Evolutionary conservation across 2,888 invertebrate species (phyloP), one percentile per base, ranked within the genome.

Genomic region (Eupithecia tripunctaria): DNA sequence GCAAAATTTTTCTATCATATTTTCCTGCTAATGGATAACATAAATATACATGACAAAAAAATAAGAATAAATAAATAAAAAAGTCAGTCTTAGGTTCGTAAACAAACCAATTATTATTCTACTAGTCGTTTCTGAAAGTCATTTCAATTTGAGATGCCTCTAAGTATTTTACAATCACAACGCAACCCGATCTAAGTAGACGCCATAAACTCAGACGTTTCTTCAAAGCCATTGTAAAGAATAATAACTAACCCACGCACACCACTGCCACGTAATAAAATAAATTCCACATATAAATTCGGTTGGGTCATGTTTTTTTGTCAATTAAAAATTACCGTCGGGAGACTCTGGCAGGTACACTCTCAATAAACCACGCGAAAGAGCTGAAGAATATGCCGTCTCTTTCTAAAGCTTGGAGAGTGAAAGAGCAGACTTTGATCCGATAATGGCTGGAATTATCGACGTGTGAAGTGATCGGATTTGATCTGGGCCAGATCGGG

Each of bases 311-410:
- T 83, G 84, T 91, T 93, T 94, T 93, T 93, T 93, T 92, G 93
- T 93, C 93, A 93, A 94, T 94, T 93, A 93, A 92, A 91, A 89
- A 91, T 92, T 93, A 94, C 93, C 86, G 84, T 82, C 68, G 75
- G 76, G 75, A n/a, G n/a, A 65, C 71, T 68, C 84, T 86, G 69
- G 63, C 92, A 94, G 94, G 94, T 93, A 93, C 92, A 82, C 82
- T 84, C 83, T 56, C 78, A 78, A 79, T 78, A 79, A 78, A 79
- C 79, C 76, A 78, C 76, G 79, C 80, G 74, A 78, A 79, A 76
- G 76, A 75, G 56, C 56, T 2, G 25, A 25, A 25, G 56, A 14
- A 21, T 56, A 56, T 1, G 7, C 72, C 29, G 21, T 80, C 80
- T 77, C 81, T 69, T 67, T 83, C 79, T 78, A 69, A 70, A 41